phyloP scores from a whole-genome alignment of 92 coral and sea anemone genomes.

The Heliopora coerulea region DNA sequence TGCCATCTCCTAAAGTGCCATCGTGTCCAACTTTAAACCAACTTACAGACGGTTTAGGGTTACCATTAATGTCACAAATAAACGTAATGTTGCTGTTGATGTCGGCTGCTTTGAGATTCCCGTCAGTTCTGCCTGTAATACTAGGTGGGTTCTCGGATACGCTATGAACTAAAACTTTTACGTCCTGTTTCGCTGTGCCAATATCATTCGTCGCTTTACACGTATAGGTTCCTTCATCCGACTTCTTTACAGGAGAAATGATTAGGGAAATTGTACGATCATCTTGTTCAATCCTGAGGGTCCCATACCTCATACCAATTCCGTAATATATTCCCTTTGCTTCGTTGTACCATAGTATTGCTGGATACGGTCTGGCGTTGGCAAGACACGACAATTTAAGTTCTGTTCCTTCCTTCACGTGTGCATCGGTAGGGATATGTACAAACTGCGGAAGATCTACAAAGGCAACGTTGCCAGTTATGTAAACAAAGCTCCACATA shows the following conservation, averaged over 20 bases:
- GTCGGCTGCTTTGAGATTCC: slow-evolving; percentile 56
- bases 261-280: slow-evolving; percentile 14
- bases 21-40: slow-evolving; percentile 62
- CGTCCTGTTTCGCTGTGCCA: background rate
- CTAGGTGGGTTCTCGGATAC: slow-evolving; percentile 65
- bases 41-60: slow-evolving; percentile 64
- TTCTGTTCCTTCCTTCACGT: slow-evolving; percentile 7
- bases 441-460: slow-evolving; percentile 22
- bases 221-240: slow-evolving; percentile 33
- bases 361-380: slow-evolving; percentile 12
- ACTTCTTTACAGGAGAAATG: background rate
- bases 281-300: slow-evolving; percentile 6
- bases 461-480: too few relatives aligned
- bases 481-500: too few relatives aligned
- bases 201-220: slow-evolving; percentile 25
- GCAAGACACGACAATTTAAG: slow-evolving; percentile 32
- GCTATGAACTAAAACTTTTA: slow-evolving; percentile 15
- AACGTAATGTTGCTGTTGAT: slow-evolving; percentile 53
- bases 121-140: slow-evolving; percentile 48
- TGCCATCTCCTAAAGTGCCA: slow-evolving; percentile 32
- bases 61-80: slow-evolving; percentile 68
- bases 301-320: background rate
- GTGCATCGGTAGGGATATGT: background rate
- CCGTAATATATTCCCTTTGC: background rate
- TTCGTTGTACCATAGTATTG: slow-evolving; percentile 4